Percentiles rank a stretch among this genome's conserved stretches.
Evolutionary conservation across 2,888 invertebrate genomes (phyloP).

Genomic region (Brachyopa scutellaris): DNA sequence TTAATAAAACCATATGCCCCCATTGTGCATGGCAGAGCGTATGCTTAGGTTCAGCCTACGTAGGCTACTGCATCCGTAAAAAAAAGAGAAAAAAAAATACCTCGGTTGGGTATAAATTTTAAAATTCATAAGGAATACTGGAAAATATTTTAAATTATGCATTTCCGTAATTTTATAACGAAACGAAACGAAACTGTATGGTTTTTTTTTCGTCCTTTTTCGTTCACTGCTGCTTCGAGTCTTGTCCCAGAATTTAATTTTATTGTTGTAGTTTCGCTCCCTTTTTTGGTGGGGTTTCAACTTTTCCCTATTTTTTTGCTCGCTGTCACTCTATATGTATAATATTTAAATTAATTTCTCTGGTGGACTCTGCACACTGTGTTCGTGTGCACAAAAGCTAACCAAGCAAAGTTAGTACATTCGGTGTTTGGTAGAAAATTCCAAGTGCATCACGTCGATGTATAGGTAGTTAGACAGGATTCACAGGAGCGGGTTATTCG

Average conservation of each 20-base stretch:
- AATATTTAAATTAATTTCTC: slow-evolving; percentile 66
- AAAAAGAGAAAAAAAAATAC: neutral
- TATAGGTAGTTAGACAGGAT: slow-evolving; percentile 8
- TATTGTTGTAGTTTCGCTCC: slow-evolving; percentile 3
- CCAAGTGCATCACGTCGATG: slow-evolving; percentile 66
- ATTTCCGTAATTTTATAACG: slow-evolving; percentile 71
- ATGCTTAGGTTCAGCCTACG: slow-evolving; percentile 49
- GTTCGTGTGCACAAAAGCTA: slow-evolving; percentile 11
- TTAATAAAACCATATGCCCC: slow-evolving; percentile 67
- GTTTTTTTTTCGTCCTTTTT: slow-evolving; percentile 27
- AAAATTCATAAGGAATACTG: slow-evolving; percentile 71
- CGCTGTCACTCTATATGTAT: neutral
- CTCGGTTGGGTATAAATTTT: slow-evolving; percentile 55
- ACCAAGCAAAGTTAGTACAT: slow-evolving; percentile 51
- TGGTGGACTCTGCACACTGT: slow-evolving; percentile 34
- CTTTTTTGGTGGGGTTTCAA: slow-evolving; percentile 27
- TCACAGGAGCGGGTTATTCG: slow-evolving; percentile 28
- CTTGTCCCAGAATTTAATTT: slow-evolving; percentile 29
- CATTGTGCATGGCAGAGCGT: slow-evolving; percentile 42
- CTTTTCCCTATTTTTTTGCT: neutral
- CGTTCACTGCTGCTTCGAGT: slow-evolving; percentile 15
- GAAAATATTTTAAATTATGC: slow-evolving; percentile 72
- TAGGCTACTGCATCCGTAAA: slow-evolving; percentile 6
- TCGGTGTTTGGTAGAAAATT: slow-evolving; percentile 53
- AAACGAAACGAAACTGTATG: slow-evolving; percentile 59